Conservation (phyloP, 2,113 vertebrate genomes). For the Podiceps cristatus region DNA sequence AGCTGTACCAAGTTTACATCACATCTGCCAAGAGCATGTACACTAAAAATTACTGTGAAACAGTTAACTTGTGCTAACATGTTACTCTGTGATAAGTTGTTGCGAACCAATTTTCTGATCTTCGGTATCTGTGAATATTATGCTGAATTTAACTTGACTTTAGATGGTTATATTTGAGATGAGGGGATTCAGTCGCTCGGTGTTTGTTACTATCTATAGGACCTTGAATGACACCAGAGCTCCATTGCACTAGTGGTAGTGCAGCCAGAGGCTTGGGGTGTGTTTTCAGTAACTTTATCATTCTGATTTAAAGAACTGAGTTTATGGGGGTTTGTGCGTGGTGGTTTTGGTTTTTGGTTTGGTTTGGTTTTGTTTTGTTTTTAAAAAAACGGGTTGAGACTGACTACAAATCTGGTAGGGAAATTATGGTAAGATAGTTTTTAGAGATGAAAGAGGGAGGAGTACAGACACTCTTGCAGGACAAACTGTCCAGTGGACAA, state of each 20-base stretch:
- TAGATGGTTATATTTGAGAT: not conserved
- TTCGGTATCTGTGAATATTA: not conserved
- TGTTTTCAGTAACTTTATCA: not conserved
- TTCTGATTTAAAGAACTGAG: not conserved
- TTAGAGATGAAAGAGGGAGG: not conserved
- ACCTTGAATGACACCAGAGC: not conserved
- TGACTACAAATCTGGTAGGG: not conserved
- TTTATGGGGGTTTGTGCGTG: too few species aligned
- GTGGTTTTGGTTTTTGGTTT: too few species aligned
- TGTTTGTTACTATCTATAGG: not conserved
- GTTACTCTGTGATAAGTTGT: slow-evolving; percentile 27
- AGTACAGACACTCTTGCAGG: not conserved
- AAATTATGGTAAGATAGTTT: not conserved
- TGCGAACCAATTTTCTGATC: slow-evolving; percentile 39
- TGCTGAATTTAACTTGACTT: slow-evolving; percentile 10
- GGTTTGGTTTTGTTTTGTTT: too few species aligned
- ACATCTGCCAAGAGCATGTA: not conserved
- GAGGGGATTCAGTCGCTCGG: not conserved
- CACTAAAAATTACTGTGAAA: slow-evolving; percentile 43
- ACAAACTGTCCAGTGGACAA: not conserved
- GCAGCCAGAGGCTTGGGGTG: not conserved
- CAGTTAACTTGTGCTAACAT: slow-evolving; percentile 47
- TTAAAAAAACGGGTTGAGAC: too few species aligned
- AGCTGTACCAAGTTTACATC: slow-evolving; percentile 13
- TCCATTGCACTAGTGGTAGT: not conserved